Base-by-base conservation (phyloP, 2,888 invertebrate species). In the Brachyopa scutellaris region DNA sequence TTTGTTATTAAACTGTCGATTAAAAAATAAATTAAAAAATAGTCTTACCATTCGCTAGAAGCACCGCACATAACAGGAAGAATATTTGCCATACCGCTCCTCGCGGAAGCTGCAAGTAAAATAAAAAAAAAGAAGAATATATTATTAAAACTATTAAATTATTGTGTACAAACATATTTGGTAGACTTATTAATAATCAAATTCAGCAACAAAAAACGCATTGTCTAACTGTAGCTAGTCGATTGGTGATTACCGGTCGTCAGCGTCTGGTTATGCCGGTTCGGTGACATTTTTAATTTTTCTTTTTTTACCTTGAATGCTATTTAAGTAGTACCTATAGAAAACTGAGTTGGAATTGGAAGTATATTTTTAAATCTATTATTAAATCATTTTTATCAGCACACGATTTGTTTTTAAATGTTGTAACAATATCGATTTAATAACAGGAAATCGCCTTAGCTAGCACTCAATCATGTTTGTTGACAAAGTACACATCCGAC, bases 21-120 rank as follows among this genome's bases (percentile, higher is more conserved):
- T n/a, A n/a, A n/a, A n/a, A n/a, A n/a, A n/a, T n/a, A n/a, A n/a
- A n/a, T n/a, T n/a, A n/a, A n/a, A n/a, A n/a, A n/a, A n/a, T n/a
- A n/a, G n/a, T 6, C 87, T 88, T 86, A 90, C 90, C 90, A 85
- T 87, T 87, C 45, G 88, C 86, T 33, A 88, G 87, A 62, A 87
- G 85, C 79, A 88, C 85, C 80, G 86, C 87, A 85, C 87, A 88
- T 72, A 88, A 77, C 49, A 90, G 85, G 80, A 89, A 87, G 86
- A 90, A 87, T 84, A 87, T 85, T 86, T 88, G 89, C 88, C 88
- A 89, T 85, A 87, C 87, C 87, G 88, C 89, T 88, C 89, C 90
- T 86, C 87, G 87, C 85, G 88, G 88, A 86, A 90, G 87, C 90
- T 90, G 85, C 26, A 88, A 88, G 33, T 26, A 86, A 79, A 79